Evolutionary conservation across 2,113 vertebrate species (phyloP).

Genomic region (Rafetus swinhoei): DNA sequence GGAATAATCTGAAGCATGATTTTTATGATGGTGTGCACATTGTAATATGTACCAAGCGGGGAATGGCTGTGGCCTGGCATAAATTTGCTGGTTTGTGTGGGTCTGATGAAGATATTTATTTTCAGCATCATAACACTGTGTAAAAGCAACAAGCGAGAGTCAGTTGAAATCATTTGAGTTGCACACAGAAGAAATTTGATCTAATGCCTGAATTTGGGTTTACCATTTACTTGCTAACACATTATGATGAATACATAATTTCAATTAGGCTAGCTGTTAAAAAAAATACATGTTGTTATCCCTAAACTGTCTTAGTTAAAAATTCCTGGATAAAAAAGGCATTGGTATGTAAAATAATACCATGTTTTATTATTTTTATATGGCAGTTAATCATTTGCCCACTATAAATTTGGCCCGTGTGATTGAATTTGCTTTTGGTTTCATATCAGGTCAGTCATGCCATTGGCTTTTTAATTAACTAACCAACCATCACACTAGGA

Average conservation of each 20-base stretch:
- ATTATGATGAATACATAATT: background rate
- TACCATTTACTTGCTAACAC: background rate
- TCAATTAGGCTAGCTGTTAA: background rate
- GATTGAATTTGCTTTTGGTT: slow-evolving; percentile 15
- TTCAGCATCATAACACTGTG: slow-evolving; percentile 12
- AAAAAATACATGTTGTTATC: background rate
- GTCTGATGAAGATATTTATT: slow-evolving; percentile 49
- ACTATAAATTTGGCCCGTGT: background rate
- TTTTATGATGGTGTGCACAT: background rate
- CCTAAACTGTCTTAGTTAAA: background rate
- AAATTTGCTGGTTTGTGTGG: slow-evolving; percentile 38
- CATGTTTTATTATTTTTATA: slow-evolving; percentile 3
- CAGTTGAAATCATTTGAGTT: slow-evolving; percentile 25
- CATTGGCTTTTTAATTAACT: slow-evolving; percentile 34
- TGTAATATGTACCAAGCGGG: background rate
- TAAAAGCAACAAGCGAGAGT: slow-evolving; percentile 22
- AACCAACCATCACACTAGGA: slow-evolving; percentile 21
- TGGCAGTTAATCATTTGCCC: background rate
- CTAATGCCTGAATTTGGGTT: background rate
- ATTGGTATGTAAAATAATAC: background rate
- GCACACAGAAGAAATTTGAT: background rate
- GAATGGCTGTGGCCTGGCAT: slow-evolving; percentile 27
- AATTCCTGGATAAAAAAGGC: background rate
- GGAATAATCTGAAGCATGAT: slow-evolving; percentile 33
- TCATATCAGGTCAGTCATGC: background rate